Evolutionary conservation across 1,140 invertebrate species (phyloP).

Genomic region (Oppia nitens): DNA sequence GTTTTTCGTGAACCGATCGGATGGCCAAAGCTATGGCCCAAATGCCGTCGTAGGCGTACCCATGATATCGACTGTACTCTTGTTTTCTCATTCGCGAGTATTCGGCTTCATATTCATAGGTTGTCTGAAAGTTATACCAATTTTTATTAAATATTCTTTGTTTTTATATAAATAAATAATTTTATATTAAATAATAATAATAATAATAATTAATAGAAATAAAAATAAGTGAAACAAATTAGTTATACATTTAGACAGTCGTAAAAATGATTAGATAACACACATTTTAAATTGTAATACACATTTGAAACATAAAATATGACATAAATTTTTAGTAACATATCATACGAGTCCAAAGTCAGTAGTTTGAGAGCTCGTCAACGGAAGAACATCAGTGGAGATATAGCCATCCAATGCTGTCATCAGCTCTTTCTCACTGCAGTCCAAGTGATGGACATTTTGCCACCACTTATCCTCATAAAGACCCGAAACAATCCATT

Average conservation of each 20-base stretch:
- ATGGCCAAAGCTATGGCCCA: conserved; percentile 88
- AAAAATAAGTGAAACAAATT: too few relatives aligned
- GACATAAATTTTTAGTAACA: too few relatives aligned
- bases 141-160: too few relatives aligned
- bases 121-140: too few relatives aligned
- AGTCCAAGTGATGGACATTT: conserved; percentile 36
- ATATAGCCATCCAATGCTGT: conserved; percentile 76
- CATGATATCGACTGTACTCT: conserved; percentile 85
- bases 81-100: conserved; percentile 57
- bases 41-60: conserved; percentile 91
- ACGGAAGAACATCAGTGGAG: conserved; percentile 59
- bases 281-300: too few relatives aligned
- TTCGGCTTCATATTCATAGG: conserved; percentile 63
- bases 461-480: conserved; percentile 56
- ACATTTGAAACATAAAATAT: too few relatives aligned
- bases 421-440: conserved; percentile 53
- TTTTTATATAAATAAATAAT: too few relatives aligned
- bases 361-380: conserved; percentile 58
- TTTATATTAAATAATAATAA: too few relatives aligned
- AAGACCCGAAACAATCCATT: conserved; percentile 89
- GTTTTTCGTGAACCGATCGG: conserved; percentile 57
- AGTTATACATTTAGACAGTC: too few relatives aligned
- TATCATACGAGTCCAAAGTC: conserved; percentile 78
- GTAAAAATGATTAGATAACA: too few relatives aligned
- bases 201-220: too few relatives aligned